Percentiles rank a stretch among this genome's conserved stretches.
These are phyloP conservation scores for Troides helena DNA, from an alignment of 2,888 invertebrate genomes.

Conservation along the genomic window DNA sequence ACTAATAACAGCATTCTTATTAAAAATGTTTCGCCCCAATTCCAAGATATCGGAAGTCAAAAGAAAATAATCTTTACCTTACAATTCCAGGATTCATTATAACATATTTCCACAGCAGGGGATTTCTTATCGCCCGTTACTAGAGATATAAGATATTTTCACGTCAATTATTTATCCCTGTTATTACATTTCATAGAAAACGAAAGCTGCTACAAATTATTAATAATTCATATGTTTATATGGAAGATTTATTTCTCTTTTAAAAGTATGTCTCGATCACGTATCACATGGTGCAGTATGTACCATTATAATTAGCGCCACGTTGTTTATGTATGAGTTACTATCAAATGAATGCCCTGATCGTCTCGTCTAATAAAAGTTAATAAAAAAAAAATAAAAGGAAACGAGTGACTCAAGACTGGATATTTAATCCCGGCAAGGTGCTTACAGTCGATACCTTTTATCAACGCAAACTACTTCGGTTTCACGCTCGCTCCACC, in stretches of 20 bases:
- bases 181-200: neutral
- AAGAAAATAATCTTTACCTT: neutral
- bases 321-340: too few species aligned
- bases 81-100: neutral
- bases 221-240: neutral
- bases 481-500: conserved; percentile 29
- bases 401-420: neutral
- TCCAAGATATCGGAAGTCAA: neutral
- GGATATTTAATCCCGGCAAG: conserved; percentile 4
- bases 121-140: neutral
- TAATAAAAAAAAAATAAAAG: neutral
- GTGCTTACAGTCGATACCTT: conserved; percentile 9
- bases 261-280: too few species aligned
- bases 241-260: too few species aligned
- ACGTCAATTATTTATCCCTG: neutral
- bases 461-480: conserved; percentile 12
- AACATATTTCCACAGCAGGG: neutral
- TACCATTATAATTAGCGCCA: too few species aligned
- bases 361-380: too few species aligned
- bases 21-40: neutral
- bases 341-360: too few species aligned
- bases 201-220: neutral
- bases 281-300: too few species aligned
- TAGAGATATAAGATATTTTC: neutral
- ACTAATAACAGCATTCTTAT: neutral